These are phyloP conservation scores for Nesoenas mayeri DNA, from an alignment of 2,113 vertebrate species.

Conservation along the genomic window DNA sequence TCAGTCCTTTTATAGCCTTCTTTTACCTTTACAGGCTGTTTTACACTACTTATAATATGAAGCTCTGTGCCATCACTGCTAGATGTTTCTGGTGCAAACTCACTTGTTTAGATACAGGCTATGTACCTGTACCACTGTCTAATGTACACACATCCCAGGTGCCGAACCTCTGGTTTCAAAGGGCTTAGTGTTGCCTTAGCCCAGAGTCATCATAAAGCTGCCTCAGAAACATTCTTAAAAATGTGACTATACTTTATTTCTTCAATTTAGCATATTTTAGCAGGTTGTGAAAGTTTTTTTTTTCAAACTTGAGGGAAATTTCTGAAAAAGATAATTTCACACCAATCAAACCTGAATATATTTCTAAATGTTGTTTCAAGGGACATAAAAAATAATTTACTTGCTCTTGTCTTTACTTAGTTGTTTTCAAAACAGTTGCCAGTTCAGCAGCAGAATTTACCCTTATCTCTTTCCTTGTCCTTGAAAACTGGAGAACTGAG, in stretches of 20 bases:
- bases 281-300: neutral
- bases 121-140: rapidly evolving
- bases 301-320: neutral
- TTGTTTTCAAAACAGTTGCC: neutral
- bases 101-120: neutral
- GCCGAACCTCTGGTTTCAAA: neutral
- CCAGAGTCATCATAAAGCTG: neutral
- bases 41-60: neutral
- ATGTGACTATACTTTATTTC: neutral
- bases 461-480: neutral
- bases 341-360: neutral
- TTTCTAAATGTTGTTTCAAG: neutral
- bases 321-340: neutral
- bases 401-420: neutral
- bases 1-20: neutral
- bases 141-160: neutral
- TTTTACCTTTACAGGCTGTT: neutral
- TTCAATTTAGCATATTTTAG: neutral
- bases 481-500: neutral
- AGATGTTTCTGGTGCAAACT: neutral
- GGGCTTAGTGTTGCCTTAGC: neutral
- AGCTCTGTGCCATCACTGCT: neutral
- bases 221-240: neutral
- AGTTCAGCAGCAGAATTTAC: neutral
- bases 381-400: neutral